These are phyloP conservation scores for Terrapene triunguis DNA, from an alignment of 2,113 vertebrate genomes.

Conservation along the genomic window DNA sequence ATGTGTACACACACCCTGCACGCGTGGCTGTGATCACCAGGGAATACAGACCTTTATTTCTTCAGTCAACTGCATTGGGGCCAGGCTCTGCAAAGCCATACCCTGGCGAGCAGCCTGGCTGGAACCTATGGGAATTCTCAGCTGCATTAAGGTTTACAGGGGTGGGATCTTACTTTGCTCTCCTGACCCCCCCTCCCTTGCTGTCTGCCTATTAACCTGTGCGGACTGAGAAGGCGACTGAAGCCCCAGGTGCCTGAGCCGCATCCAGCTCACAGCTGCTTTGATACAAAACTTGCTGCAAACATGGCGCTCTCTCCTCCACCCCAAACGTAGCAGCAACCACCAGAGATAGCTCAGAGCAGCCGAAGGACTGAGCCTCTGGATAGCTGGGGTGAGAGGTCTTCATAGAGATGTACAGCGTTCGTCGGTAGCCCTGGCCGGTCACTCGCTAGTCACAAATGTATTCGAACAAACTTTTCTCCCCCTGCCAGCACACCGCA, in stretches of 20 bases:
- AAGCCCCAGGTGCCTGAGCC: background rate
- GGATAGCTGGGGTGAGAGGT: background rate
- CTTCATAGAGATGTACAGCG: background rate
- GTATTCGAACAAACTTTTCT: background rate
- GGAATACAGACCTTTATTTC: no score
- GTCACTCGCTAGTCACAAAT: background rate
- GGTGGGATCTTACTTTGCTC: background rate
- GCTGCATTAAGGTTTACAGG: background rate
- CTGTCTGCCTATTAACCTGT: background rate
- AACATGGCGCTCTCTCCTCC: background rate
- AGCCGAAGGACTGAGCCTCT: background rate
- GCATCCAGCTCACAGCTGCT: background rate
- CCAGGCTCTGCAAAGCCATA: background rate
- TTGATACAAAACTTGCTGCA: background rate
- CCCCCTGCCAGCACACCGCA: background rate
- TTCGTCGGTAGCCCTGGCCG: background rate
- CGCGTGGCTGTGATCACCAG: background rate
- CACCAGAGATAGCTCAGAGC: background rate
- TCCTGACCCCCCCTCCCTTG: background rate
- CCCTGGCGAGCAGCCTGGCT: background rate
- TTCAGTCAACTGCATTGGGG: background rate
- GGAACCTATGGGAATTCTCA: background rate
- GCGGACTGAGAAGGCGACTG: background rate
- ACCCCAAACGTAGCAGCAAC: background rate
- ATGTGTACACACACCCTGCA: no score